Evolutionary conservation across 2,797 vertebrate genomes (phyloP).

Genomic region (Chanos chanos): DNA sequence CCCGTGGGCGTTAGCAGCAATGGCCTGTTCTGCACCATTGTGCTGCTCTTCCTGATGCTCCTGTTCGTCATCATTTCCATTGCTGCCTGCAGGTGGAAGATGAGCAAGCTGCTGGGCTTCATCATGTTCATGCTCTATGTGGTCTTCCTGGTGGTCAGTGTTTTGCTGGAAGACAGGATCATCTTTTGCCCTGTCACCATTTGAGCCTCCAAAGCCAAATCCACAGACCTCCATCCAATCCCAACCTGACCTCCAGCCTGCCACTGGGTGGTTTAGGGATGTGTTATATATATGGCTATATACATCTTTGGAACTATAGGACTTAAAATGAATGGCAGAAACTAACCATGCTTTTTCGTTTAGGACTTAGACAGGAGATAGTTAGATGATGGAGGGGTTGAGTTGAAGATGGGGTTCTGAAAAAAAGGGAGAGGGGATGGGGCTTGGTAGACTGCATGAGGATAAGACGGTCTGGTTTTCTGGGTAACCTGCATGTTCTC

Average conservation of each 20-base stretch:
- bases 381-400: no score
- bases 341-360: no score
- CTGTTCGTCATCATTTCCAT: constrained; percentile 91
- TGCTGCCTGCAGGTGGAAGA: constrained; percentile 84
- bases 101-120: constrained; percentile 87
- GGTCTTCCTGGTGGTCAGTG: constrained; percentile 87
- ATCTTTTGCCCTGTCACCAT: constrained; percentile 85
- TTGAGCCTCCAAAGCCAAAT: constrained; percentile 51
- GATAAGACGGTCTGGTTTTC: no score
- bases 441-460: no score
- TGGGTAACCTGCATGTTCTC: no score
- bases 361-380: no score
- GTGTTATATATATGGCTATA: constrained; percentile 2
- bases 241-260: constrained; percentile 3
- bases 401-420: no score
- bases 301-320: constrained; percentile 2
- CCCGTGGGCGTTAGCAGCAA: constrained; percentile 88
- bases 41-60: constrained; percentile 94
- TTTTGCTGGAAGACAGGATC: constrained; percentile 86
- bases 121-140: constrained; percentile 94
- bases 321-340: no score
- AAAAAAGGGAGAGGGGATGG: no score
- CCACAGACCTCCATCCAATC: background rate
- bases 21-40: constrained; percentile 90
- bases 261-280: constrained; percentile 17